Evolutionary conservation across 2,797 vertebrate species (phyloP), one percentile per base, ranked within the genome.

Genomic region (Mormyrus hasselquistii): DNA sequence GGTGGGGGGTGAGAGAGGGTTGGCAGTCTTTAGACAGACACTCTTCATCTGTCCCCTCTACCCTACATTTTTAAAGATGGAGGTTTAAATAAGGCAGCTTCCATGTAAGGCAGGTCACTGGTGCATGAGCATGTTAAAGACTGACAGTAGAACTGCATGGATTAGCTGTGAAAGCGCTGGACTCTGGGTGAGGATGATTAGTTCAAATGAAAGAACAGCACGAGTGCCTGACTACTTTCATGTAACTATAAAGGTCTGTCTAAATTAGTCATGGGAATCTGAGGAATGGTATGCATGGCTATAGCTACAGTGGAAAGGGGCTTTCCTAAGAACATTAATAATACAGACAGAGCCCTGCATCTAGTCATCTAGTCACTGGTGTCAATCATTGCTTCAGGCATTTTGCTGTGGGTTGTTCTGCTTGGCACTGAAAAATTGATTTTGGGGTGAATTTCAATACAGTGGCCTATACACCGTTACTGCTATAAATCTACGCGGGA

Each of bases 391-490:
- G 84, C 84, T 86, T 29, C 84, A 53, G 84, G 84, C 84, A 29
- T 53, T 52, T 86, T 86, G 50, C 84, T 86, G 50, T 53, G 47
- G 84, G 84, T 86, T 52, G 50, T 55, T 86, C 84, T 55, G 84
- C 84, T 29, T 52, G 84, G 84, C 84, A 86, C 47, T 86, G 84
- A 86, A 86, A 86, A 86, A 86, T 86, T 86, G 84, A 86, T 86
- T 86, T 86, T 22, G 29, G 84, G 25, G 50, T 52, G 84, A 86
- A 86, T 86, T 53, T 86, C 84, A 86, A 86, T 86, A 86, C 22
- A 25, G 50, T 29, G 84, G 12, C 55, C 84, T 29, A 49, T 53
- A 29, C 47, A 52, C 49, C 29, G 10, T 25, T 34, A 19, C 84
- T 22, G n/a, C 49, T 29, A 52, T 86, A 16, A 86, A 52, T 52